These are phyloP conservation scores for Nesogale talazaci DNA, from an alignment of 2,113 vertebrate species.

Conservation along the genomic window DNA sequence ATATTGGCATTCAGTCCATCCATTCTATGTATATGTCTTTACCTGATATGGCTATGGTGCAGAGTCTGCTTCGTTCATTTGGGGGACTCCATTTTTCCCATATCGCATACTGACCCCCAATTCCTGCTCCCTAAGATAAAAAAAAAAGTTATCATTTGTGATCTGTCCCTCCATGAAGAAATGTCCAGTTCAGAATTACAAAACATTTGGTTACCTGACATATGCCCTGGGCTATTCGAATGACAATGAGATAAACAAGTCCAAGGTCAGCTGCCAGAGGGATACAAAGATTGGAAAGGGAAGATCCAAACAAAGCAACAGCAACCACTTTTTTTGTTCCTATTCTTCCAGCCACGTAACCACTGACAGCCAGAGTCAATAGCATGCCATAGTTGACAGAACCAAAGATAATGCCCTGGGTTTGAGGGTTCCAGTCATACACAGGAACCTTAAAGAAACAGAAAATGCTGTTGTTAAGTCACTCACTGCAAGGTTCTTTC, in stretches of 20 bases:
- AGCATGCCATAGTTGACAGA: conserved; percentile 89
- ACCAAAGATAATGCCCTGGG: conserved; percentile 88
- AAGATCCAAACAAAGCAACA: conserved; percentile 84
- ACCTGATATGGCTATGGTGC: conserved; percentile 84
- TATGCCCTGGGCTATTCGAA: conserved; percentile 42
- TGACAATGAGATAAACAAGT: conserved; percentile 2
- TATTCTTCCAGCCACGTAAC: conserved; percentile 88
- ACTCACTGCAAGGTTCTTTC: not conserved
- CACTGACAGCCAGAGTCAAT: conserved; percentile 86
- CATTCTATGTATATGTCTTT: not conserved
- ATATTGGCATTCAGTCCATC: no score
- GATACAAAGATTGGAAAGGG: conserved; percentile 85
- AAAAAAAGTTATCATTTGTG: not conserved
- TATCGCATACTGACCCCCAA: conserved; percentile 89
- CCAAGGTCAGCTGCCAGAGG: conserved; percentile 83
- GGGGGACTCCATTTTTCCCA: conserved; percentile 91
- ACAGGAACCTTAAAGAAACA: conserved; percentile 38
- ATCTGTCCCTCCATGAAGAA: not conserved
- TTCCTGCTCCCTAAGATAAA: conserved; percentile 84
- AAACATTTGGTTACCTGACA: conserved; percentile 50
- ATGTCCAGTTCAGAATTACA: not conserved
- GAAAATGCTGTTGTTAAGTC: not conserved
- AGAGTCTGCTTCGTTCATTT: conserved; percentile 86
- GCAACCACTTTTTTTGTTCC: conserved; percentile 87
- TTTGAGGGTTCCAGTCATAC: conserved; percentile 71